Percentiles rank a stretch among this genome's conserved stretches.
Conservation (phyloP, 2,797 vertebrate genomes). For the Eremophila alpestris region DNA sequence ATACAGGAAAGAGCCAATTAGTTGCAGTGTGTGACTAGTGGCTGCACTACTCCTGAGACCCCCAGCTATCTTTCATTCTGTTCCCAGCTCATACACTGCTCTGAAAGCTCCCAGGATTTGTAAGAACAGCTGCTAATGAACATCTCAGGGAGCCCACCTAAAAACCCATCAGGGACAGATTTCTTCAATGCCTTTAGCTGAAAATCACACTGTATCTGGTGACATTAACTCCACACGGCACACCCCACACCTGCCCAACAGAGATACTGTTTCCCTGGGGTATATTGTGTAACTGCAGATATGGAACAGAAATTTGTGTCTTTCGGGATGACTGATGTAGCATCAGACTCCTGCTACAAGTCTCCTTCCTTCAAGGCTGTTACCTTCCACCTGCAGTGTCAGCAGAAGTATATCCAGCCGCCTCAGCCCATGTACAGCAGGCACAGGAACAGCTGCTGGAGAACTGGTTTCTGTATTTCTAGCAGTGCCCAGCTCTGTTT, state of each 20-base stretch:
- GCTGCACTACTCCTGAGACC: background rate
- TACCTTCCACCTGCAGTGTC: background rate
- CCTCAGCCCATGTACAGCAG: background rate
- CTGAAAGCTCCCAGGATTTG: background rate
- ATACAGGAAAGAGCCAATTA: slow-evolving; percentile 63
- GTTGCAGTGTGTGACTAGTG: background rate
- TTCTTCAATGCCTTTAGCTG: background rate
- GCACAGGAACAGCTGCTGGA: background rate
- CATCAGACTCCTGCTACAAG: background rate
- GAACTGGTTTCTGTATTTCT: background rate
- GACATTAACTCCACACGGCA: background rate
- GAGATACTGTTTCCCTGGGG: background rate
- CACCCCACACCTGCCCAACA: background rate
- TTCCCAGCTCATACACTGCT: background rate
- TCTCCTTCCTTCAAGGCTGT: background rate
- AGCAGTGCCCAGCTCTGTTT: background rate
- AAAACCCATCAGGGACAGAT: background rate
- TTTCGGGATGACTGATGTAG: background rate
- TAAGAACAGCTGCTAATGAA: background rate
- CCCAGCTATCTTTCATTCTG: background rate
- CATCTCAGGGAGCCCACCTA: background rate
- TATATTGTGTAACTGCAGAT: background rate
- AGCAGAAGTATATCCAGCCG: background rate
- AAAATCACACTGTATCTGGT: background rate
- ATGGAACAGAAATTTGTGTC: rapidly evolving